phyloP scores from a whole-genome alignment of 2,888 invertebrate species.

The Drosophila acutilabella region DNA sequence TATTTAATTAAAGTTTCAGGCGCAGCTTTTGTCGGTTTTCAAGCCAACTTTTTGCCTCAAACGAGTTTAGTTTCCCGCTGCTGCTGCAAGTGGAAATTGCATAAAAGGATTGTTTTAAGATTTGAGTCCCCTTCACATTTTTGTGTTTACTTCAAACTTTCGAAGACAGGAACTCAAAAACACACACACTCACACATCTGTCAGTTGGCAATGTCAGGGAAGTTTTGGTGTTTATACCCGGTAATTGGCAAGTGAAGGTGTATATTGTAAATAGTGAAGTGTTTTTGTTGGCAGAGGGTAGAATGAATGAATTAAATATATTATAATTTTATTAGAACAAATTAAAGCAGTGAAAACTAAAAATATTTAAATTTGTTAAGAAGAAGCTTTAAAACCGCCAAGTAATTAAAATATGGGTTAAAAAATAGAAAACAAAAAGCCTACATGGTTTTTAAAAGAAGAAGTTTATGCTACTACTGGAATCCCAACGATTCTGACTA shows the following conservation, averaged over 20 bases:
- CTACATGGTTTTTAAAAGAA: too few species aligned
- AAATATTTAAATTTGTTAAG: too few species aligned
- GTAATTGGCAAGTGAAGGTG: not conserved
- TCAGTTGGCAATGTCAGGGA: constrained; percentile 2
- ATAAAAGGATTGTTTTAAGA: constrained; percentile 18
- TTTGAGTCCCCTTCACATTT: not conserved
- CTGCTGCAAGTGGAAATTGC: constrained; percentile 39
- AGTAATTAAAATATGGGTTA: too few species aligned
- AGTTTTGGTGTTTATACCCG: constrained; percentile 2
- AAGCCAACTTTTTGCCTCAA: constrained; percentile 20
- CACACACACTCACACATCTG: constrained; percentile 30
- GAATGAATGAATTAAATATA: too few species aligned
- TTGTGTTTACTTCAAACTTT: not conserved
- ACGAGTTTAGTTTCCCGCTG: constrained; percentile 25
- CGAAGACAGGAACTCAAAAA: not conserved
- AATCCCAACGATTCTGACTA: too few species aligned
- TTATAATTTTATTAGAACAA: too few species aligned
- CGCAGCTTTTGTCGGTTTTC: constrained; percentile 40
- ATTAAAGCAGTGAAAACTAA: too few species aligned
- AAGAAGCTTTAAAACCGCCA: too few species aligned
- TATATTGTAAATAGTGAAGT: too few species aligned
- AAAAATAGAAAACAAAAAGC: too few species aligned
- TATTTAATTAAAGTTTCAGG: constrained; percentile 73
- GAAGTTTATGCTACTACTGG: too few species aligned
- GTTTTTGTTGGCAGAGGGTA: too few species aligned